Conservation (phyloP, 2,888 invertebrate genomes). For the Meloe dianella region DNA sequence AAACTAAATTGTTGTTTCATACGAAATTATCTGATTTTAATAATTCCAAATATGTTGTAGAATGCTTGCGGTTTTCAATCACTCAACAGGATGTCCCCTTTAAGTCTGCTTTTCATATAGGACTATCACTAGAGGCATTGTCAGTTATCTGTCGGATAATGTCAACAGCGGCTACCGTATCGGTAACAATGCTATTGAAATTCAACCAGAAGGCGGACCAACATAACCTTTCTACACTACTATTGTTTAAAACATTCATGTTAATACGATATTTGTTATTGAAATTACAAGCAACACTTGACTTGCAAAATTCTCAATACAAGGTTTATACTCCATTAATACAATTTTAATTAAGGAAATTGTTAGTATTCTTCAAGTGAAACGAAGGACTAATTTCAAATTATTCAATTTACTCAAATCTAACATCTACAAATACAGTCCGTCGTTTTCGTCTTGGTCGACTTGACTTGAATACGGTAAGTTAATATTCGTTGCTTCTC, state of each 20-base stretch:
- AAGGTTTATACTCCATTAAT: slow-evolving; percentile 4
- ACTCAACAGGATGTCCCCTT: neutral
- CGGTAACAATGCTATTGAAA: slow-evolving; percentile 21
- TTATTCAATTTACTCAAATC: neutral
- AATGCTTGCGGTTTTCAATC: neutral
- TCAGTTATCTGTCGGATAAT: slow-evolving; percentile 29
- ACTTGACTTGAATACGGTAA: neutral
- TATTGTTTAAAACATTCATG: slow-evolving; percentile 33
- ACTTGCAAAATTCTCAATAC: slow-evolving; percentile 15
- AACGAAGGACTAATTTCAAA: neutral
- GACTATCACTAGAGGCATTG: slow-evolving; percentile 15
- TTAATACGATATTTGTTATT: slow-evolving; percentile 26
- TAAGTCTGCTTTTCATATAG: neutral
- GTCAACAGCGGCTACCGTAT: slow-evolving; percentile 33
- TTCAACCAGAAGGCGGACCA: slow-evolving; percentile 20
- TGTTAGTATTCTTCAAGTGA: neutral
- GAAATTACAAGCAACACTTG: slow-evolving; percentile 17
- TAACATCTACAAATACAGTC: too few species aligned
- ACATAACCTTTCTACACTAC: slow-evolving; percentile 37
- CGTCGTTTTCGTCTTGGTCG: neutral
- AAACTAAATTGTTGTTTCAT: slow-evolving; percentile 13
- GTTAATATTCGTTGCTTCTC: too few species aligned
- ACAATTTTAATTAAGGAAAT: slow-evolving; percentile 8
- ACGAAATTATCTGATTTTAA: neutral
- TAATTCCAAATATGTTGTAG: neutral